Conservation (phyloP, 2,888 invertebrate genomes). For the Saturnia japonica region DNA sequence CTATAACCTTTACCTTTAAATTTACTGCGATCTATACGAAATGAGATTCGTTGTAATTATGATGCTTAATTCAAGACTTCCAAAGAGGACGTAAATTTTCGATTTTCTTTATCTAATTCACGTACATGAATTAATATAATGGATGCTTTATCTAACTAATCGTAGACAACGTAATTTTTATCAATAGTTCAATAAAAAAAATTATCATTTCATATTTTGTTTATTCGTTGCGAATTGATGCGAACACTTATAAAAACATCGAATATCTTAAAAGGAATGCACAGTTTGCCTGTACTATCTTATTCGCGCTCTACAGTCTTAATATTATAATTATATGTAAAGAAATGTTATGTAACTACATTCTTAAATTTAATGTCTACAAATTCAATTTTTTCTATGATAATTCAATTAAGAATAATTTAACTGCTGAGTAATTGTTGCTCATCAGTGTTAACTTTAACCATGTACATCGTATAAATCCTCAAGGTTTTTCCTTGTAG, state of each 20-base stretch:
- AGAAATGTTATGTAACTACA: background rate
- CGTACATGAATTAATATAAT: background rate
- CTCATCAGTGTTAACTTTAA: background rate
- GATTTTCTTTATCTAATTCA: background rate
- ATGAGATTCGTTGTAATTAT: background rate
- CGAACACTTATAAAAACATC: background rate
- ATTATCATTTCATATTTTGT: background rate
- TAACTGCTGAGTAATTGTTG: conserved; percentile 1
- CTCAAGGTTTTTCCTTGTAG: conserved; percentile 57
- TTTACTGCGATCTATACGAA: background rate
- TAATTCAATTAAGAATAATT: too few species aligned
- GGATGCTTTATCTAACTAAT: background rate
- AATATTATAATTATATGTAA: background rate
- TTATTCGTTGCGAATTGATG: background rate
- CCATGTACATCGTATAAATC: background rate
- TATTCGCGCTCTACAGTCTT: background rate
- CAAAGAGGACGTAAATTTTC: background rate
- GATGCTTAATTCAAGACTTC: background rate
- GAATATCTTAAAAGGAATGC: background rate
- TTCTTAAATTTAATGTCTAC: background rate
- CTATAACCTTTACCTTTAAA: background rate
- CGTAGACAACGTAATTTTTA: conserved; percentile 4
- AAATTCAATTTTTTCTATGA: background rate
- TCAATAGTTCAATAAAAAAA: background rate
- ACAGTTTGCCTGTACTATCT: background rate